Base-by-base conservation (phyloP, 2,797 vertebrate genomes). In the Epinephelus awoara region DNA sequence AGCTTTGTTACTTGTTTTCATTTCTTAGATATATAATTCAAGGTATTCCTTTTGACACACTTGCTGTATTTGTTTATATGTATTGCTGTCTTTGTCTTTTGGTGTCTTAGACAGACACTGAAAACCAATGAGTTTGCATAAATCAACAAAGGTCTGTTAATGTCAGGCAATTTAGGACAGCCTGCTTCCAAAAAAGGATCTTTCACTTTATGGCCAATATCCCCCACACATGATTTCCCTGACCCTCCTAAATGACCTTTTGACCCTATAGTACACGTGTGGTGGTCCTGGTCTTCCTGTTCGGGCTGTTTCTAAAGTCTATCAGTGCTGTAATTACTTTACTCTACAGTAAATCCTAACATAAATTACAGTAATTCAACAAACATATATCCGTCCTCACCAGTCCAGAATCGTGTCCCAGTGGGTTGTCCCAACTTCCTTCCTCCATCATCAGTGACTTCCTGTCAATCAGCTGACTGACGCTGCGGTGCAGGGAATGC, bases 401-500 rank as follows among this genome's bases (percentile, higher is more conserved):
- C 93, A 94, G 86, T 75, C 96, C 85, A 8, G 94, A 92, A 55
- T 96, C 96, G 5, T 96, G 96, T 67, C 95, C 96, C 58, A 95
- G 92, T 46, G 96, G 92, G 77, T 92, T 93, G 69, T 98, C 96
- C 97, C 97, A 99, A 21, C 96, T 93, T 1, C 95, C 90, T 19
- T 96, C 94, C 0, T 97, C 96, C 6, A 72, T 77, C 13, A 77
- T 87, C 64, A 96, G 79, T 19, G 95, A 95, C 86, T 97, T 98
- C 87, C 96, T 96, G 92, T 98, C 92, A 10, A 97, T 95, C 72
- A 98, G 96, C 86, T 99, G 97, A 87, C 97, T 99, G 89, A 97
- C 93, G 0, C 98, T 99, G 75, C 95, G 96, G 40, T 97, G 97
- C 55, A 99, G 92, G 46, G 97, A 95, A 57, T 94, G 93, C 70